A percentile compares a stretch with the other conserved stretches of the same genome.
Evolutionary conservation across 1,140 invertebrate species (phyloP).

Genomic region (Drosophila obscura): DNA sequence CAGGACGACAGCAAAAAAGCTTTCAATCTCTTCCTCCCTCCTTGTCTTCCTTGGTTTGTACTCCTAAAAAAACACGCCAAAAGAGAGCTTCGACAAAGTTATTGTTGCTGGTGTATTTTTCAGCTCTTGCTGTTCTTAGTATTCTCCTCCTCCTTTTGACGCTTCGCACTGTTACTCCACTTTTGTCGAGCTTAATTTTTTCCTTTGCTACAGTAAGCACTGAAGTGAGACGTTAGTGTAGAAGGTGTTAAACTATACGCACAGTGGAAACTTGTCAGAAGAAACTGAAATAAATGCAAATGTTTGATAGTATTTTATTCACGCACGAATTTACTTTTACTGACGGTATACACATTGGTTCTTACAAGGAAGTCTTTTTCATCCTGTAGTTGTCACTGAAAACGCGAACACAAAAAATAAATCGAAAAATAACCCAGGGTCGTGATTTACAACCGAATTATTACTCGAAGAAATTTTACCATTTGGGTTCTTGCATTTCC

Average conservation of each 20-base stretch:
- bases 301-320: not conserved
- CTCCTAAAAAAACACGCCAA: slow-evolving; percentile 13
- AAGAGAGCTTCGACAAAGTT: slow-evolving; percentile 31
- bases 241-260: not conserved
- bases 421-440: too few relatives aligned
- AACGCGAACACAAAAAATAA: too few relatives aligned
- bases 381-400: too few relatives aligned
- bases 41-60: too few relatives aligned
- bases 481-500: not conserved
- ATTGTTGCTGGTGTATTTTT: slow-evolving; percentile 45
- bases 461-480: too few relatives aligned
- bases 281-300: too few relatives aligned
- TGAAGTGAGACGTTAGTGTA: not conserved
- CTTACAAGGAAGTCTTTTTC: not conserved
- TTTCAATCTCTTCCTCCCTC: not conserved
- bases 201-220: not conserved
- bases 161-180: slow-evolving; percentile 57
- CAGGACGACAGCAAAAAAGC: slow-evolving; percentile 28
- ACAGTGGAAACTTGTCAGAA: not conserved
- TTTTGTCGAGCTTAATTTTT: slow-evolving; percentile 43
- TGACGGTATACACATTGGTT: not conserved
- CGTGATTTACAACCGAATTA: too few relatives aligned
- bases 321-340: too few relatives aligned
- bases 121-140: slow-evolving; percentile 37
- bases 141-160: slow-evolving; percentile 12